phyloP scores from a whole-genome alignment of 2,888 invertebrate species.

The Dexiosoma caninum region DNA sequence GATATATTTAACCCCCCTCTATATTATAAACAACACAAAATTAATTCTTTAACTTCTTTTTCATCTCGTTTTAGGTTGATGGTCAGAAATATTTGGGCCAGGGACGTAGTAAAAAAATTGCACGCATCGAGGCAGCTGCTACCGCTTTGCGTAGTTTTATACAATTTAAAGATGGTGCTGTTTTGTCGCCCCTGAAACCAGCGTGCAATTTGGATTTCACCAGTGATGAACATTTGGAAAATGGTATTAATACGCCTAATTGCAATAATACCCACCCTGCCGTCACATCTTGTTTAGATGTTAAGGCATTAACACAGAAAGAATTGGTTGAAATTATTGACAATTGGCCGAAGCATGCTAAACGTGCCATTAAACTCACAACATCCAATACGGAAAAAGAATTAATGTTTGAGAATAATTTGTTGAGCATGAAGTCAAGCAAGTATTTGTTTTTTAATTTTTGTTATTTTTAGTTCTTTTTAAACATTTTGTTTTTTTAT shows the following conservation, averaged over 20 bases:
- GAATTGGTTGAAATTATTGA: slow-evolving; percentile 72
- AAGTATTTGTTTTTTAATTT: slow-evolving; percentile 75
- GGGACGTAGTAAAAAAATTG: slow-evolving; percentile 81
- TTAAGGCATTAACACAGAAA: slow-evolving; percentile 66
- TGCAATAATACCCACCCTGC: neutral
- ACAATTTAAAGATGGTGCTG: slow-evolving; percentile 79
- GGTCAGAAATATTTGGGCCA: slow-evolving; percentile 80
- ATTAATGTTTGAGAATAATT: slow-evolving; percentile 59
- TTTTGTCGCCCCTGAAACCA: slow-evolving; percentile 75
- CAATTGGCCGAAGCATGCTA: slow-evolving; percentile 72
- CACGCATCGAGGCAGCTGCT: slow-evolving; percentile 80
- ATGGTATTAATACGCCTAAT: slow-evolving; percentile 71
- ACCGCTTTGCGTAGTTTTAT: slow-evolving; percentile 81
- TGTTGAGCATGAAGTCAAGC: slow-evolving; percentile 76
- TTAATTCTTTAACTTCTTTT: neutral
- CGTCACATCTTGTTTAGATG: slow-evolving; percentile 64
- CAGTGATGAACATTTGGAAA: slow-evolving; percentile 78
- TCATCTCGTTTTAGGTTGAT: slow-evolving; percentile 76
- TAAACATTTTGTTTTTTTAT: slow-evolving; percentile 53
- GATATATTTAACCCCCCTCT: too few relatives aligned
- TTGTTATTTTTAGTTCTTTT: slow-evolving; percentile 65
- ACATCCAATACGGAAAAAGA: neutral
- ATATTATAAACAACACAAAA: neutral
- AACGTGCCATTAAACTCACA: slow-evolving; percentile 65
- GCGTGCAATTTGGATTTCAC: slow-evolving; percentile 79